phyloP scores from a whole-genome alignment of 2,113 vertebrate species.

The Actenoides lindsayi region DNA sequence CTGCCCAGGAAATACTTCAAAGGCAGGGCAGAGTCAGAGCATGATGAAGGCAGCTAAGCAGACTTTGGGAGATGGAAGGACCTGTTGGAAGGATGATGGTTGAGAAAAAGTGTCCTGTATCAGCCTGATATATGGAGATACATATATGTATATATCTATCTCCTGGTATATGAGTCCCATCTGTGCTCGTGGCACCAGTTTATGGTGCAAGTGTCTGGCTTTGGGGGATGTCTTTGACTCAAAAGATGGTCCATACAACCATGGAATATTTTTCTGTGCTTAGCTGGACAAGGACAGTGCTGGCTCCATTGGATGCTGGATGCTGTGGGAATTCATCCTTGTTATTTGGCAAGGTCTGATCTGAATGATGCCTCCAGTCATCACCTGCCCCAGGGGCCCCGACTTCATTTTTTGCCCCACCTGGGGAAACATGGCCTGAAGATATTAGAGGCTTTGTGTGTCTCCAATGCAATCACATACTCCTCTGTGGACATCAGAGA shows the following conservation, averaged over 20 bases:
- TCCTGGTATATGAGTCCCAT: background rate
- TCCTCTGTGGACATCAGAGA: background rate
- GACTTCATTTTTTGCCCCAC: background rate
- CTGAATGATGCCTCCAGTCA: background rate
- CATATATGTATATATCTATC: rapidly evolving
- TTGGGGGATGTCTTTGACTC: background rate
- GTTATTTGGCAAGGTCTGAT: background rate
- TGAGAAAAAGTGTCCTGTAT: background rate
- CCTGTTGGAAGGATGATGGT: background rate
- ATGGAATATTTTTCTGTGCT: background rate
- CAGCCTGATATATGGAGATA: background rate
- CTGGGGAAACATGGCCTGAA: background rate
- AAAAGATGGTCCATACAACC: background rate
- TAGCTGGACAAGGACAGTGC: background rate
- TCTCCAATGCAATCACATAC: background rate
- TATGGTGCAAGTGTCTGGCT: background rate
- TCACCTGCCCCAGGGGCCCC: background rate
- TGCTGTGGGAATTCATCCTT: background rate
- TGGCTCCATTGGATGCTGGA: background rate
- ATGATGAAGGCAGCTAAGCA: background rate
- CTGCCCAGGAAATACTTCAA: background rate
- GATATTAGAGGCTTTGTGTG: background rate
- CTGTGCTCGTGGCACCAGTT: background rate
- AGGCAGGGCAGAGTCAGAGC: background rate
- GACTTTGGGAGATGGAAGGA: background rate